Percentiles rank a stretch among this genome's conserved stretches.
These are phyloP conservation scores for Scatophagus argus DNA, from an alignment of 2,113 vertebrate species.

Conservation along the genomic window DNA sequence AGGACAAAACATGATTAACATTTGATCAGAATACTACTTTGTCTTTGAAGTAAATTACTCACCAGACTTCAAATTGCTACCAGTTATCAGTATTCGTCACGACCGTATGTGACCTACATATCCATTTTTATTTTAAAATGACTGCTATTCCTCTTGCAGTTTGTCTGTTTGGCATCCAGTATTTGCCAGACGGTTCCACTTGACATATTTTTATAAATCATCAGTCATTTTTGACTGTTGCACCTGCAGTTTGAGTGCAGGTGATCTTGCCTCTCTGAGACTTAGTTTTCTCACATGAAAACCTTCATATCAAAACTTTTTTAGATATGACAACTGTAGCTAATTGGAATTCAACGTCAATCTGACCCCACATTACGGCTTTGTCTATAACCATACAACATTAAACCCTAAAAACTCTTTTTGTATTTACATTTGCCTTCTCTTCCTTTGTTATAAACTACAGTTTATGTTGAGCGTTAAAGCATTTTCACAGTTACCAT, in stretches of 20 bases:
- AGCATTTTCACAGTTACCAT: slow-evolving; percentile 12
- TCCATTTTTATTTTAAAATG: slow-evolving; percentile 13
- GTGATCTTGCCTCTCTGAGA: slow-evolving; percentile 35
- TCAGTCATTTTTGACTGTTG: slow-evolving; percentile 47
- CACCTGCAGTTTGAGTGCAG: slow-evolving; percentile 48
- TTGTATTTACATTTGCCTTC: background rate
- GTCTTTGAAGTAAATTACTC: slow-evolving; percentile 1
- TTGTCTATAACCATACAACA: slow-evolving; percentile 3
- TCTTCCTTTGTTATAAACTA: slow-evolving; percentile 2
- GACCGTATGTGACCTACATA: slow-evolving; percentile 21
- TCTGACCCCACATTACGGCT: slow-evolving; percentile 20
- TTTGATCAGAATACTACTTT: background rate
- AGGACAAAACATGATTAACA: background rate
- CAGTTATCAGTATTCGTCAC: slow-evolving; percentile 24
- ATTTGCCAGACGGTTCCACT: slow-evolving; percentile 24
- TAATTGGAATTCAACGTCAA: slow-evolving; percentile 14
- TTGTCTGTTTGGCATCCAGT: background rate
- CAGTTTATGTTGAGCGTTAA: background rate
- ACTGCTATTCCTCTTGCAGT: slow-evolving; percentile 19
- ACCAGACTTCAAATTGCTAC: slow-evolving; percentile 17
- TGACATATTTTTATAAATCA: slow-evolving; percentile 39
- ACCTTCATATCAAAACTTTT: background rate
- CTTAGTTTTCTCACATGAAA: slow-evolving; percentile 9
- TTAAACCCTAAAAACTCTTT: slow-evolving; percentile 14
- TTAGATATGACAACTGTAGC: slow-evolving; percentile 25